Base-by-base conservation (phyloP, 2,888 invertebrate genomes). In the Scrobipalpa costella region DNA sequence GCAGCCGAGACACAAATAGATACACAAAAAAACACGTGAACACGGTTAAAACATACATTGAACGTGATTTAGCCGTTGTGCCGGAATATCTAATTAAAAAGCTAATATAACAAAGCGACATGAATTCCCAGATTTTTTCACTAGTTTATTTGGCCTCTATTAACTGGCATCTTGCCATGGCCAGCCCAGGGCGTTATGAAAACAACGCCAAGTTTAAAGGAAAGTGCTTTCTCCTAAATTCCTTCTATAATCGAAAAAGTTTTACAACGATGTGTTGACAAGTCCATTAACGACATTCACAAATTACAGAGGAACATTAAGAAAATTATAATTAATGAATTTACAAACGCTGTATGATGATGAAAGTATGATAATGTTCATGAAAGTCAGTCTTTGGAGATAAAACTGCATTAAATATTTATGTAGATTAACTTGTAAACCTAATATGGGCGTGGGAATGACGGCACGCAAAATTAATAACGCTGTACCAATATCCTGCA, bases 21-120 rank as follows among this genome's bases (percentile, higher is more conserved):
- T 68, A 66, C 73, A 75, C 76, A 74, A 78, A 27, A n/a, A 77
- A 71, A 67, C 71, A 67, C 38, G n/a, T 71, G 77, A 85, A 85
- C 79, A 78, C 80, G 78, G 83, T 84, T 80, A 80, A 74, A 68
- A 72, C 63, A 67, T 69, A 71, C 69, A 73, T 77, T 77, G 69
- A 71, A 38, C 17, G 67, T 66, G 69, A 74, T 78, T 79, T 79
- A 77, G 70, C 13, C 73, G 76, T 75, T 79, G 73, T 71, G 72
- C 73, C 73, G 77, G 76, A 76, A 77, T 79, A 78, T 79, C 76
- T 78, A 81, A 80, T 78, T 73, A 80, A 83, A 80, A 63, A 71
- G 70, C 73, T 71, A 74, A 68, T 69, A 67, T 68, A 73, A 74
- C 72, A 70, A 72, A 71, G 71, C 69, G 64, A 34, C 49, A 49